Base-by-base conservation (phyloP, 64 coral and sea anemone genomes). In the Anthopleura sola region DNA sequence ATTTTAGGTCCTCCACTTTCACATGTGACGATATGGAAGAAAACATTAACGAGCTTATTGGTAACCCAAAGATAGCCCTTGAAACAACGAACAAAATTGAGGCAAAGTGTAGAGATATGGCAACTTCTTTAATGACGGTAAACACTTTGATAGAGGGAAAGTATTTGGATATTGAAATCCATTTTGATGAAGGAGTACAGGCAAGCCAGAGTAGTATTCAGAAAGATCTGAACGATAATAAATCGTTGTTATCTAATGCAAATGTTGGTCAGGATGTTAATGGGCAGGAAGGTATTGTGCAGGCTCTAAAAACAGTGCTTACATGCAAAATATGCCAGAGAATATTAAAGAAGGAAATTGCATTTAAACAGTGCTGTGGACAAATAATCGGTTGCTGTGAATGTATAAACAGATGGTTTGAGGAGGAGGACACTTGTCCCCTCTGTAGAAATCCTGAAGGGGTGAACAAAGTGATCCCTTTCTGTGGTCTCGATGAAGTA, bases 321-420 rank as follows among this genome's bases (percentile, higher is more conserved):
- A 79, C 76, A 79, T 79, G 76, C 16, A 38, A 79, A 48, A 79
- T 79, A 48, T 79, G 76, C 20, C 76, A 79, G 36, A 78, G 76
- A 44, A 79, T 79, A 1, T 48, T 17, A 44, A 44, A 38, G 40
- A 38, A 79, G 76, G 76, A 48, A 24, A 38, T 79, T 23, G 76
- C 44, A 24, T 79, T 79, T 24, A 13, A 1, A 38, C 37, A 44
- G 5, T 79, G 76, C 38, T 79, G 76, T 48, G 44, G 44, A 2
- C 76, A 79, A 79, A 44, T 48, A n/a, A 4, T 79, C 20, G 76
- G 76, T 48, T 79, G 76, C 44, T 38, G 38, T 48, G 44, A 79
- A 38, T 79, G 76, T 24, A 48, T 79, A 9, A 38, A 48, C 5
- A 79, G 44, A 13, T 79, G 76, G 76, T 44, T 79, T 48, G 44